Base-by-base conservation (phyloP, 2,797 vertebrate species). In the Pseudopleuronectes americanus region DNA sequence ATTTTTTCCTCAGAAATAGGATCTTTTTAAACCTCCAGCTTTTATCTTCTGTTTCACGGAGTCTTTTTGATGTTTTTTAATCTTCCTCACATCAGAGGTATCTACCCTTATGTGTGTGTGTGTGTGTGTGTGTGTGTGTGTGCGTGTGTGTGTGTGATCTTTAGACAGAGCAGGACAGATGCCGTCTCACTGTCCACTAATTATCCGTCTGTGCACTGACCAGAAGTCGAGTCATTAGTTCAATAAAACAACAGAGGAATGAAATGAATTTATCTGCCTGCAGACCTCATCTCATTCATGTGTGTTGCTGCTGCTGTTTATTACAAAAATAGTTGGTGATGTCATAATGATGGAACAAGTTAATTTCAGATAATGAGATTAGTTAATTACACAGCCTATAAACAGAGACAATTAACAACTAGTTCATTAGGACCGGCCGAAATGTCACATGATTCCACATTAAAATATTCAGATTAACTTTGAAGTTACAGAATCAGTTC, bases 341-440 rank as follows among this genome's bases (percentile, higher is more conserved):
- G 51, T 86, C 73, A 75, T n/a, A 57, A 38, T 74, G 67, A 84
- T 64, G 54, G 26, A 75, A 67, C 6, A 36, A 67, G 64, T 64
- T 86, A 69, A 81, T 84, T 79, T 60, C 6, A 74, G 56, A 65
- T 76, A 56, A 71, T 48, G 54, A 66, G 56, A 57, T 72, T 36
- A 61, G 38, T 67, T 76, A 51, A 75, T 72, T 74, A 31, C 5
- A 38, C 8, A 26, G 61, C 23, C 64, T 57, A 23, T 8, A 22
- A 36, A 4, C 52, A 4, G 24, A 51, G 63, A 48, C 62, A 71
- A 62, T 31, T 19, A 13, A 64, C 26, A 33, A 64, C 26, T 43
- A 54, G 53, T 68, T 68, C 24, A 74, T 79, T 74, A 45, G 19
- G 71, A 41, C 33, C 10, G 33, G 61, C 28, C 26, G 9, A 36